A percentile compares a stretch with the other conserved stretches of the same genome.
These are phyloP conservation scores for Drosophila varians DNA, from an alignment of 1,140 invertebrate genomes.

Conservation along the genomic window DNA sequence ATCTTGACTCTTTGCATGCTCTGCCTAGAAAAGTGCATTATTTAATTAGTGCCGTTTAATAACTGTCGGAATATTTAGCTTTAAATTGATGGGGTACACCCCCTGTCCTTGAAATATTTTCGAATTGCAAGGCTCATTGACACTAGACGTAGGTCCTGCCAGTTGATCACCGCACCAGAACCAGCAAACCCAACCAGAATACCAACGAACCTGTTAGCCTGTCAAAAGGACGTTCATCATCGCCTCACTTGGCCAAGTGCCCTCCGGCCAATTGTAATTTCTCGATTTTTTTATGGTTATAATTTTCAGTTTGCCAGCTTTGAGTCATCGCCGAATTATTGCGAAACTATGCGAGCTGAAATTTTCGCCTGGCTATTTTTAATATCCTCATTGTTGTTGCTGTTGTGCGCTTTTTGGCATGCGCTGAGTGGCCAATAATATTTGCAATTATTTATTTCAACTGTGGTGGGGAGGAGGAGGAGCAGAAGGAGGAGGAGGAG, in stretches of 20 bases:
- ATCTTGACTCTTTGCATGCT: neutral
- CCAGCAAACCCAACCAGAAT: neutral
- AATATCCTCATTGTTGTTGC: conserved; percentile 37
- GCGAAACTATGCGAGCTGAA: conserved; percentile 73
- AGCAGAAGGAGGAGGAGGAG: conserved; percentile 22
- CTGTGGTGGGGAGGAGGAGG: neutral
- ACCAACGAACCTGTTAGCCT: neutral
- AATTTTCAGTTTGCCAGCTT: conserved; percentile 60
- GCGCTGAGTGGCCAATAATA: conserved; percentile 79
- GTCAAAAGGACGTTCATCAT: conserved; percentile 25
- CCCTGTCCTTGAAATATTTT: conserved; percentile 13
- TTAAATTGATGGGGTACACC: conserved; percentile 12
- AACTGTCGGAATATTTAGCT: conserved; percentile 6
- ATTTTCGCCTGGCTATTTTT: conserved; percentile 51
- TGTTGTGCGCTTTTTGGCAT: conserved; percentile 54
- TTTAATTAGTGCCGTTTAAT: neutral
- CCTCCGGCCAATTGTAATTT: neutral
- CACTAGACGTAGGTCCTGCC: conserved; percentile 29
- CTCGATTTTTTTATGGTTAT: conserved; percentile 61
- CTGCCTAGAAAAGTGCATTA: too few species aligned
- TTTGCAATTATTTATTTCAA: conserved; percentile 77
- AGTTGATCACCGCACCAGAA: conserved; percentile 31
- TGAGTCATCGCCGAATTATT: conserved; percentile 77
- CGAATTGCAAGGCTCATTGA: conserved; percentile 9
- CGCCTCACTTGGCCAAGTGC: conserved; percentile 11